Percentiles rank a stretch among this genome's conserved stretches.
Conservation (phyloP, 1,140 invertebrate species). For the Metaphire vulgaris region DNA sequence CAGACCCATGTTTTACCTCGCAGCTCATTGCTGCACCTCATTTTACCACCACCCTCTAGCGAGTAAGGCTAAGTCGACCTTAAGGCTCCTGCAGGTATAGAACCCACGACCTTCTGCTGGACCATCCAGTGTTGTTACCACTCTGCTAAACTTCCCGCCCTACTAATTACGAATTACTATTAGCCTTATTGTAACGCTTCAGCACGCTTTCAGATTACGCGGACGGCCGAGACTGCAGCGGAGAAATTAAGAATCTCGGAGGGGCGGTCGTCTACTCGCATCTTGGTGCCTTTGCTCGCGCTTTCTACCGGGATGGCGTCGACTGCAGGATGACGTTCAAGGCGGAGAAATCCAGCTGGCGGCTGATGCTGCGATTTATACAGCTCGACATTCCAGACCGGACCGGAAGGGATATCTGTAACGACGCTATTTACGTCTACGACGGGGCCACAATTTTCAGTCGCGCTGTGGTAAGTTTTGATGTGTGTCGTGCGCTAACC, state of each 20-base stretch:
- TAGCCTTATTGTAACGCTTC: neutral
- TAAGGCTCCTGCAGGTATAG: too few relatives aligned
- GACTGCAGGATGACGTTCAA: conserved; percentile 26
- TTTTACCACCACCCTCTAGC: too few relatives aligned
- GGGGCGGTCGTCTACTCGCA: conserved; percentile 23
- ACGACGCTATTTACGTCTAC: conserved; percentile 24
- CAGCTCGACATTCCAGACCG: conserved; percentile 18
- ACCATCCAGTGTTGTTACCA: too few relatives aligned
- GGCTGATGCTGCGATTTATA: conserved; percentile 17
- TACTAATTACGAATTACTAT: neutral
- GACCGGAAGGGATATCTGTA: conserved; percentile 17
- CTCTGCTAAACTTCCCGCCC: neutral
- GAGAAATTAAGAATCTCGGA: neutral
- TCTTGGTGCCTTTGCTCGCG: neutral
- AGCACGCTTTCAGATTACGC: conserved; percentile 18
- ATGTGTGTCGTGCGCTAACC: too few relatives aligned
- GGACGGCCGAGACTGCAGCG: conserved; percentile 14
- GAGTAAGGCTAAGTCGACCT: too few relatives aligned
- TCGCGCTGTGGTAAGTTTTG: conserved; percentile 9
- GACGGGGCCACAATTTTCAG: conserved; percentile 22
- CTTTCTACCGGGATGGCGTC: conserved; percentile 11
- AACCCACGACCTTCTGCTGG: too few relatives aligned
- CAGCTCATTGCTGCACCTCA: too few relatives aligned
- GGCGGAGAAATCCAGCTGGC: neutral
- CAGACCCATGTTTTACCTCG: too few relatives aligned